Evolutionary conservation across 2,113 vertebrate genomes (phyloP), one percentile per base, ranked within the genome.

Genomic region (Eptatretus burgeri): DNA sequence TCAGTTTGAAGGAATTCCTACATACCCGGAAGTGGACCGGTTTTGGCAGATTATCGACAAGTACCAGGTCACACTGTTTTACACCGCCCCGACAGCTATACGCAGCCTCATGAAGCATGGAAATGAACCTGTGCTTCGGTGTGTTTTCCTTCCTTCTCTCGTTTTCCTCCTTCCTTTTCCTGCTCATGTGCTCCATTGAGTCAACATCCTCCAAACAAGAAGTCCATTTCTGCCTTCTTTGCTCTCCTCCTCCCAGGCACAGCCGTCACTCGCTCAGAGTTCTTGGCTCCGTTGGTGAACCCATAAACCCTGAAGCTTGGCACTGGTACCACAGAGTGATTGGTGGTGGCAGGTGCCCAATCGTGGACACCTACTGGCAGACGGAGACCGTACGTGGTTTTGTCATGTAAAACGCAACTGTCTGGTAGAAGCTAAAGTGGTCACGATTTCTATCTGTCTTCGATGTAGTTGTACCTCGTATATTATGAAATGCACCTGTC

Each of bases 331-430:
- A 79, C 62, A 69, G 78, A 14, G 71, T 66, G 49, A 76, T 82
- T n/a, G 80, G 80, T 27, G 74, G 75, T 66, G 63, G 71, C 51
- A 66, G 73, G 13, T 80, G 80, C 68, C 80, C 80, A 0, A 70
- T 81, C 12, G 72, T 81, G 17, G 79, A 81, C 73, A 82, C 80
- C 2, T 82, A 79, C 70, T 81, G 80, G 80, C 80, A 82, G 70
- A 82, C 80, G 2, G 80, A 82, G 68, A 82, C 80, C 1, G 79
- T 81, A 69, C 74, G 71, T 63, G 13, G 51, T 51, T 51, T 52
- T 51, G 10, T 60, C 2, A 18, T 14, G 17, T 14, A 16, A 18
- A 18, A 4, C 17, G 53, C 53, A 56, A 18, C 14, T 7, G 56
- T 8, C 9, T 13, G 13, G 56, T n/a, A 19, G 56, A 19, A 19